phyloP scores from a whole-genome alignment of 1,140 invertebrate species.

The Meloidogyne exigua region DNA sequence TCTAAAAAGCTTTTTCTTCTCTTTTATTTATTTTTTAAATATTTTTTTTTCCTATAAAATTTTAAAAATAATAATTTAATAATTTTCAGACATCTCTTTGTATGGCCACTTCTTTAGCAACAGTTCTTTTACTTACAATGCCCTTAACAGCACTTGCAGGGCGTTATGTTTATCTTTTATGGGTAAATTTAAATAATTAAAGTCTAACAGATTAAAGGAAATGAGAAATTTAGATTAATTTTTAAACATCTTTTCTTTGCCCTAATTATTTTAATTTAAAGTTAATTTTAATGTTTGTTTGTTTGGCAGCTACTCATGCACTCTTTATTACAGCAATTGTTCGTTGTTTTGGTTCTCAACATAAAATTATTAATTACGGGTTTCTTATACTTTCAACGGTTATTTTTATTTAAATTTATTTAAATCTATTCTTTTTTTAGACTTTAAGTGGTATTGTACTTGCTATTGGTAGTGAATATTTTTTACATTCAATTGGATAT shows the following conservation, averaged over 20 bases:
- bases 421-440: slow-evolving; percentile 29
- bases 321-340: slow-evolving; percentile 60
- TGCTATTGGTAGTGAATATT: slow-evolving; percentile 51
- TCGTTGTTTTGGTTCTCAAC: slow-evolving; percentile 54
- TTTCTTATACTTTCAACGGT: slow-evolving; percentile 61
- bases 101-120: slow-evolving; percentile 53
- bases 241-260: no score
- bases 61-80: neutral
- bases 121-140: slow-evolving; percentile 60
- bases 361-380: slow-evolving; percentile 60
- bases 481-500: slow-evolving; percentile 55
- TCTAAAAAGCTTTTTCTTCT: neutral
- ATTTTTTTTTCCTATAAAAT: neutral
- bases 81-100: slow-evolving; percentile 48
- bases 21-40: neutral
- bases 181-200: slow-evolving; percentile 40
- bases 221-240: no score
- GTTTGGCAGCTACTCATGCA: slow-evolving; percentile 61
- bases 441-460: slow-evolving; percentile 55
- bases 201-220: no score
- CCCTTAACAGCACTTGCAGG: slow-evolving; percentile 54
- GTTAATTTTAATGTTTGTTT: slow-evolving; percentile 56
- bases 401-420: neutral
- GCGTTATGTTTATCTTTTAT: slow-evolving; percentile 53
- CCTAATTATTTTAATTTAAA: slow-evolving; percentile 26